Evolutionary conservation across 1,140 invertebrate species (phyloP).

Genomic region (Wiebesia pumilae): DNA sequence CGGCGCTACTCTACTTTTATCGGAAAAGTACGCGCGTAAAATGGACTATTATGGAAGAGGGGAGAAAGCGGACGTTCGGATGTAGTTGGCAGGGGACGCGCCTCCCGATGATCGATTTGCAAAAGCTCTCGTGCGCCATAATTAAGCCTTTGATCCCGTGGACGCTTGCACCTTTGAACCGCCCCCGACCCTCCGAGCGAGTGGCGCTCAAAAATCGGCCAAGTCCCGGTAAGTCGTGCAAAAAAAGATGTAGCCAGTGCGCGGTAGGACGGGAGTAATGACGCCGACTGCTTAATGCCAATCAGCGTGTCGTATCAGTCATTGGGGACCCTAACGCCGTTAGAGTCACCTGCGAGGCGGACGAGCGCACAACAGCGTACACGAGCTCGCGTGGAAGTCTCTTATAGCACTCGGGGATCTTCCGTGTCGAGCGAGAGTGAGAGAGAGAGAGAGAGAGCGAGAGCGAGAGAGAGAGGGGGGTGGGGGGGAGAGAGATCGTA

Average conservation of each 20-base stretch:
- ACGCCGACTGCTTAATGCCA: conserved; percentile 46
- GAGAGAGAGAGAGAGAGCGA: too few species aligned
- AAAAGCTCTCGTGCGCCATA: neutral
- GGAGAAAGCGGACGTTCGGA: too few species aligned
- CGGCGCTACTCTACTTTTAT: too few species aligned
- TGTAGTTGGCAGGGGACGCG: too few species aligned
- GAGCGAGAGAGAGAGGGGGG: too few species aligned
- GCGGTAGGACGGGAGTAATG: neutral
- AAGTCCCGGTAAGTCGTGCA: neutral
- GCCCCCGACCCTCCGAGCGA: neutral
- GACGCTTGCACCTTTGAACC: conserved; percentile 16
- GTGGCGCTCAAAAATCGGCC: neutral
- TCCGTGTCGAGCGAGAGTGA: neutral
- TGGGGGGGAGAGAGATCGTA: neutral
- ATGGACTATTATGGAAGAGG: neutral
- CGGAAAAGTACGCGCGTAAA: neutral
- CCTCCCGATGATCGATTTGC: too few species aligned
- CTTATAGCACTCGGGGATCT: neutral
- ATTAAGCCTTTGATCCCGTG: conserved; percentile 9
- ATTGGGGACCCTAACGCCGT: conserved; percentile 45
- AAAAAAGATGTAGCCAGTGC: neutral
- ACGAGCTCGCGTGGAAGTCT: neutral
- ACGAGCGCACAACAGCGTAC: neutral
- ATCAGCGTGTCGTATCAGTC: conserved; percentile 51
- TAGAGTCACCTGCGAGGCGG: conserved; percentile 41